Percentiles rank a stretch among this genome's conserved stretches.
phyloP scores from a whole-genome alignment of 2,797 vertebrate genomes.

The Prionace glauca region DNA sequence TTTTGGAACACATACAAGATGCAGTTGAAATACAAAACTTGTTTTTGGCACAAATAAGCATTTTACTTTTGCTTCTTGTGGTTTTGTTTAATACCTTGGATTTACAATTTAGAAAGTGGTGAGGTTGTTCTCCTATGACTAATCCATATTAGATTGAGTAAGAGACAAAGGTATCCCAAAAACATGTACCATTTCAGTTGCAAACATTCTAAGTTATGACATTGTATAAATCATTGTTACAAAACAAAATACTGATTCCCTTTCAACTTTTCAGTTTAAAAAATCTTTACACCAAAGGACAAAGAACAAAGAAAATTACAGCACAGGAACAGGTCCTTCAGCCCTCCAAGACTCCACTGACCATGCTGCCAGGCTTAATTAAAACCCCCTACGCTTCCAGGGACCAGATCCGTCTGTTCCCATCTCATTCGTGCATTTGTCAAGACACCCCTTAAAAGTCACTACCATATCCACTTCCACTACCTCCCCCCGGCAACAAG shows the following conservation, averaged over 20 bases:
- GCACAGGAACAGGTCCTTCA: too few species aligned
- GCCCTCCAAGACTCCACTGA: too few species aligned
- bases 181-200: neutral
- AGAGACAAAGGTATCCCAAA: neutral
- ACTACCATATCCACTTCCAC: too few species aligned
- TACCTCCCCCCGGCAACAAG: too few species aligned
- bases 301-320: too few species aligned
- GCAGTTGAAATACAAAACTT: neutral
- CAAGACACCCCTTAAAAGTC: too few species aligned
- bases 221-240: neutral
- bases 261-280: neutral
- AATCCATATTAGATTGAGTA: slow-evolving; percentile 5
- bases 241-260: neutral
- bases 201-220: neutral
- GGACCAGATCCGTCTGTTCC: too few species aligned
- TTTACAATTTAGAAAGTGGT: slow-evolving; percentile 7
- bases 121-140: neutral
- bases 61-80: neutral
- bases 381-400: too few species aligned
- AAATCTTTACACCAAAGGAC: neutral
- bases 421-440: too few species aligned
- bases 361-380: too few species aligned
- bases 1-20: neutral
- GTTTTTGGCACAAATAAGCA: neutral
- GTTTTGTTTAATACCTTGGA: neutral